Evolutionary conservation across 2,888 invertebrate species (phyloP).

Genomic region (Trissoscelio sp.): DNA sequence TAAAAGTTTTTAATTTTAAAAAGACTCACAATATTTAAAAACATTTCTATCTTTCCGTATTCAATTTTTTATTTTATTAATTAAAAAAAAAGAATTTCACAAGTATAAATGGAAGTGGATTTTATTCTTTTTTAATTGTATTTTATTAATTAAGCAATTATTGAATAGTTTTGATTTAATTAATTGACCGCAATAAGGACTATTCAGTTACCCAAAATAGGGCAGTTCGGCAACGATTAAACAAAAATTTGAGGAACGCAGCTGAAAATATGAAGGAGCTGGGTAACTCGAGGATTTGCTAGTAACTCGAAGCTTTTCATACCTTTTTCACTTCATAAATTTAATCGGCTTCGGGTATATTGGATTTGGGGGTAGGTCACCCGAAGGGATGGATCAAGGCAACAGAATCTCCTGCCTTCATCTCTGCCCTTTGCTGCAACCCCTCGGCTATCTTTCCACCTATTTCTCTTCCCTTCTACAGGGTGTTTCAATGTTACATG

Average conservation of each 20-base stretch:
- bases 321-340: constrained; percentile 81
- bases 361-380: constrained; percentile 77
- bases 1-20: too few relatives aligned
- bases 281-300: constrained; percentile 59
- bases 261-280: constrained; percentile 58
- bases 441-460: constrained; percentile 61
- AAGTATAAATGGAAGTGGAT: too few relatives aligned
- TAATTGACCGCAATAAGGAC: too few relatives aligned
- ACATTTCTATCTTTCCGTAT: too few relatives aligned
- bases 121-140: too few relatives aligned
- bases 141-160: too few relatives aligned
- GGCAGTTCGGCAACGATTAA: constrained; percentile 17
- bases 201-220: too few relatives aligned
- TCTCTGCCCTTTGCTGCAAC: constrained; percentile 50
- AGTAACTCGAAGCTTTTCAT: constrained; percentile 74
- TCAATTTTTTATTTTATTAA: too few relatives aligned
- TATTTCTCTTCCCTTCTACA: constrained; percentile 7
- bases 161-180: too few relatives aligned
- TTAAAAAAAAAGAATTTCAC: too few relatives aligned
- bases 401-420: constrained; percentile 59
- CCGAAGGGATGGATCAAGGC: constrained; percentile 59
- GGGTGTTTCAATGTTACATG: constrained; percentile 14
- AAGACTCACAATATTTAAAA: too few relatives aligned
- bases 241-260: constrained; percentile 34
- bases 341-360: constrained; percentile 81